phyloP scores from a whole-genome alignment of 2,888 invertebrate genomes.

The Nomada fucata region DNA sequence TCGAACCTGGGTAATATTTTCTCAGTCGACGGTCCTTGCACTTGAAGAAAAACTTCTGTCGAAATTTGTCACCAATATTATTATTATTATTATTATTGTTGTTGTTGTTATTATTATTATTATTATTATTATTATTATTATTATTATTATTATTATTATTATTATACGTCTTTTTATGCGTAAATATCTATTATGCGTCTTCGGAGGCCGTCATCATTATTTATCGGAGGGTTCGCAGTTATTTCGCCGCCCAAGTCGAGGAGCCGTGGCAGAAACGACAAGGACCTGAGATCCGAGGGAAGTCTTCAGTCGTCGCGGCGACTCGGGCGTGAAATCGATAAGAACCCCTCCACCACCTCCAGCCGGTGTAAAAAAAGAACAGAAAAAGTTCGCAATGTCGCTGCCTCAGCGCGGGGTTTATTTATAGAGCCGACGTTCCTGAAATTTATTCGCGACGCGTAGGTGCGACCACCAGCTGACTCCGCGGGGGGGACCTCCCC shows the following conservation, averaged over 20 bases:
- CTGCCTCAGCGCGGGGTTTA: conserved; percentile 46
- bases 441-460: conserved; percentile 47
- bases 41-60: too few species aligned
- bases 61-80: too few species aligned
- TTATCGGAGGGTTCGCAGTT: too few species aligned
- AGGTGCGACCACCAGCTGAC: conserved; percentile 19
- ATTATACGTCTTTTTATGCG: too few species aligned
- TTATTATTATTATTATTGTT: too few species aligned
- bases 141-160: too few species aligned
- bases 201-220: too few species aligned
- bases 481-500: too few species aligned
- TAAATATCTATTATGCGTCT: too few species aligned
- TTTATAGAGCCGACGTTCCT: conserved; percentile 54
- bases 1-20: conserved; percentile 10
- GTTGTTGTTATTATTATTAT: too few species aligned
- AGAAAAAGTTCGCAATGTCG: conserved; percentile 46
- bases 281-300: conserved; percentile 37
- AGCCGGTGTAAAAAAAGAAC: conserved; percentile 3
- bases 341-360: conserved; percentile 28
- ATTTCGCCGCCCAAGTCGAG: neutral
- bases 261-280: conserved; percentile 39
- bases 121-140: too few species aligned
- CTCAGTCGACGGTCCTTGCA: too few species aligned
- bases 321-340: conserved; percentile 64
- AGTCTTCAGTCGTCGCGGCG: conserved; percentile 39